Conservation (phyloP, 2,888 invertebrate species). For the Hirudinaria manillensis region DNA sequence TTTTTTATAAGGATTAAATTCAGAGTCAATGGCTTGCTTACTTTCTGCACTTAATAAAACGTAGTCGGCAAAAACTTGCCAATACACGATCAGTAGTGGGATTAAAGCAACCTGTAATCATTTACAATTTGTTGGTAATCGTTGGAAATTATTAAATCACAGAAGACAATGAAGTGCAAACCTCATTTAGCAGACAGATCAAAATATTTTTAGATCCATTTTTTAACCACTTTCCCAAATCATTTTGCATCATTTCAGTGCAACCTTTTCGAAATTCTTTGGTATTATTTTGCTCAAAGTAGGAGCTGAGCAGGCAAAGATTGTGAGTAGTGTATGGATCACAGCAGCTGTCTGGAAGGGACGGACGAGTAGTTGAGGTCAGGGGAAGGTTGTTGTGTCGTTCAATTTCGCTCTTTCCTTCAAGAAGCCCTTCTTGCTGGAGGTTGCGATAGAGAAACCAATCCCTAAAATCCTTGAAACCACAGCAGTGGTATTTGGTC, state of each 20-base stretch:
- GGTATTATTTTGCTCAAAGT: neutral
- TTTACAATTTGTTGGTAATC: neutral
- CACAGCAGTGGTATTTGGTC: constrained; percentile 11
- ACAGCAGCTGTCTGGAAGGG: constrained; percentile 18
- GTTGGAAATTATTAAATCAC: neutral
- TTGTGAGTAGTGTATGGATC: neutral
- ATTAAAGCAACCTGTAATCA: neutral
- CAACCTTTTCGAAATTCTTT: neutral
- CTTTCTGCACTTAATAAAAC: neutral
- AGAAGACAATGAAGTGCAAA: constrained; percentile 2
- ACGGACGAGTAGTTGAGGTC: neutral
- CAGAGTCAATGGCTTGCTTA: neutral
- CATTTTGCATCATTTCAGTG: neutral
- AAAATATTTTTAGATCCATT: neutral
- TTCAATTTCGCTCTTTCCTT: no score
- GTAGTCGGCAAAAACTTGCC: neutral
- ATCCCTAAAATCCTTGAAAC: constrained; percentile 11
- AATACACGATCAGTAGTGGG: neutral
- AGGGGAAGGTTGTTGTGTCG: no score
- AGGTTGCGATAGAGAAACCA: constrained; percentile 2
- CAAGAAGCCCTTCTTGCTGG: neutral
- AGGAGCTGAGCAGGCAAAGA: neutral
- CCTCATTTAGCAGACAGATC: neutral
- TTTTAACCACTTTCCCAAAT: neutral
- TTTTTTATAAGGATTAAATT: neutral